Conservation (phyloP, 2,797 vertebrate species). For the Chelonia mydas region DNA sequence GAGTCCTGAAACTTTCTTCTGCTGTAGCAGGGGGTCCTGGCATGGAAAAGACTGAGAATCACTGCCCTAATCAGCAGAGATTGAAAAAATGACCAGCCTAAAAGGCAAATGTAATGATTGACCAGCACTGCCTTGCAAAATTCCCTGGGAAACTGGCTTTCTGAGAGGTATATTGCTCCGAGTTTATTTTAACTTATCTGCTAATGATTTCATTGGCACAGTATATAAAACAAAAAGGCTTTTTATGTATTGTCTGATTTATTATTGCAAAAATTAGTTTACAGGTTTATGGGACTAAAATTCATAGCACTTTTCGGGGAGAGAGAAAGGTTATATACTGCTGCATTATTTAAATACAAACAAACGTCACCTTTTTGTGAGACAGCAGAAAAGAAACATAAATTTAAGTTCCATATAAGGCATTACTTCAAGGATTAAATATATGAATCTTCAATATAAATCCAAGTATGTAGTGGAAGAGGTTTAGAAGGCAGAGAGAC, state of each 20-base stretch:
- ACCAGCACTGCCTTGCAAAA: background rate
- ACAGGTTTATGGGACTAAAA: slow-evolving; percentile 40
- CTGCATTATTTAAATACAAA: background rate
- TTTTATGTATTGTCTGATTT: slow-evolving; percentile 39
- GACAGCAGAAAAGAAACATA: background rate
- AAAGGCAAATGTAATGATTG: background rate
- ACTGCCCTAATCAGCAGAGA: background rate
- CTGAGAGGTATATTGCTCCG: background rate
- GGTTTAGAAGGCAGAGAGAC: background rate
- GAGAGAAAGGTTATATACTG: background rate
- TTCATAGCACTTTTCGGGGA: slow-evolving; percentile 7
- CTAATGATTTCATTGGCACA: slow-evolving; percentile 35
- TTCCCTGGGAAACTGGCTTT: background rate
- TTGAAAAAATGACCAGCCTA: background rate
- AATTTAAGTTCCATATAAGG: slow-evolving; percentile 42
- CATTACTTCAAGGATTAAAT: slow-evolving; percentile 22
- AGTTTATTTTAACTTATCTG: slow-evolving; percentile 48
- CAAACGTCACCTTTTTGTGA: slow-evolving; percentile 10
- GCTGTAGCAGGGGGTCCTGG: background rate
- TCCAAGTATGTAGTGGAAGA: background rate
- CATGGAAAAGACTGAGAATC: background rate
- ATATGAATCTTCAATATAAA: slow-evolving; percentile 10
- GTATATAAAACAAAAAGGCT: slow-evolving; percentile 27
- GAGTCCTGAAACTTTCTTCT: background rate
- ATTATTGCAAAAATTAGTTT: slow-evolving; percentile 48